Evolutionary conservation across 2,113 vertebrate genomes (phyloP).

Genomic region (Pedetes capensis): DNA sequence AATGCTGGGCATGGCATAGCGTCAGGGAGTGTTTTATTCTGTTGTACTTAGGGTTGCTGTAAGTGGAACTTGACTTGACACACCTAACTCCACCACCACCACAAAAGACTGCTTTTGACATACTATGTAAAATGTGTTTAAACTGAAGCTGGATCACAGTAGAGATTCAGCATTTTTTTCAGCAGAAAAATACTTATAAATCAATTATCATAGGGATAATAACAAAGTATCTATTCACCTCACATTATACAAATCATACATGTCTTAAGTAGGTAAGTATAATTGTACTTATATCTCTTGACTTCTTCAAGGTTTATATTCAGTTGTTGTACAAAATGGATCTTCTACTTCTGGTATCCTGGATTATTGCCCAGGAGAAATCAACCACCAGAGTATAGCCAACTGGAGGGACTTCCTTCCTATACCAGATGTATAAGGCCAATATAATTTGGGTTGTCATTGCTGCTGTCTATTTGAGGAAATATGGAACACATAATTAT

Average conservation of each 20-base stretch:
- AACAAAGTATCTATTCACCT: not conserved
- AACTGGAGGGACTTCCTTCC: not conserved
- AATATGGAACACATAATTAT: not conserved
- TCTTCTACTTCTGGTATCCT: not conserved
- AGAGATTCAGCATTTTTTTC: not conserved
- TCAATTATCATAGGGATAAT: not conserved
- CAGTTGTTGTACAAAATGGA: not conserved
- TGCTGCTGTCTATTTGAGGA: not conserved
- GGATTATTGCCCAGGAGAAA: not conserved
- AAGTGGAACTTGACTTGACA: no score
- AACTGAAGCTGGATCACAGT: not conserved
- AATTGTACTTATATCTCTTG: not conserved
- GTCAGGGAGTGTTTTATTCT: no score
- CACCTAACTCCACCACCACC: no score
- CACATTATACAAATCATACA: not conserved
- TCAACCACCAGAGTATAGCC: not conserved
- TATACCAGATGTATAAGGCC: not conserved
- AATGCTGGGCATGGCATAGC: no score
- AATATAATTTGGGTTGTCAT: not conserved
- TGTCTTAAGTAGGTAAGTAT: not conserved
- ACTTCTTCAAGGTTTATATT: not conserved
- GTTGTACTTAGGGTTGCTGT: no score
- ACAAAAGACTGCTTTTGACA: not conserved
- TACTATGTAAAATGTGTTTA: not conserved
- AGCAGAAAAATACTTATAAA: not conserved